These are phyloP conservation scores for Cordilura impudica DNA, from an alignment of 2,888 invertebrate species.

Conservation along the genomic window DNA sequence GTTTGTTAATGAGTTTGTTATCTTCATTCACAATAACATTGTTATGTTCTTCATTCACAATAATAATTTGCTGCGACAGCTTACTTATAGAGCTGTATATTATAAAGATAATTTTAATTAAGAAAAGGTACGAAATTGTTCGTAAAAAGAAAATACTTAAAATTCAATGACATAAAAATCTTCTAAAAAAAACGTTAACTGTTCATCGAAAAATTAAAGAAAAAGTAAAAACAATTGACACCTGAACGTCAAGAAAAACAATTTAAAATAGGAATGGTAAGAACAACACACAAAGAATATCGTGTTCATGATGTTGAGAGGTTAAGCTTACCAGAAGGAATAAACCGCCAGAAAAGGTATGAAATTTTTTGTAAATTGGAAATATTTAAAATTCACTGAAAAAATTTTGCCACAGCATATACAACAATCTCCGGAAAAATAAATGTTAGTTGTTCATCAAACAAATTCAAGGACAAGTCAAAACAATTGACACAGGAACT, in stretches of 20 bases:
- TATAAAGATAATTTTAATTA: slow-evolving; percentile 80
- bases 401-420: too few species aligned
- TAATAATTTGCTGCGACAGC: too few species aligned
- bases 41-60: too few species aligned
- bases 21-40: too few species aligned
- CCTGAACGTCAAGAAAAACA: slow-evolving; percentile 76
- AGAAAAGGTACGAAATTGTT: slow-evolving; percentile 53
- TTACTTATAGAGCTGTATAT: too few species aligned
- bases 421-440: neutral
- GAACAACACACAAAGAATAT: slow-evolving; percentile 78
- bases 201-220: slow-evolving; percentile 61
- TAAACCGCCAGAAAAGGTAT: slow-evolving; percentile 62
- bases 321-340: slow-evolving; percentile 69
- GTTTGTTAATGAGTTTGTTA: too few species aligned
- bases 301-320: slow-evolving; percentile 82
- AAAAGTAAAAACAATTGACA: slow-evolving; percentile 70
- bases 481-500: slow-evolving; percentile 77
- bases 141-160: neutral
- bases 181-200: neutral
- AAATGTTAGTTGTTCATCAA: slow-evolving; percentile 1
- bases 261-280: slow-evolving; percentile 78
- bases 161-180: neutral
- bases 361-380: neutral
- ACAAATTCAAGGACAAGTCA: slow-evolving; percentile 62
- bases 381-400: neutral